Conservation (phyloP, 2,113 vertebrate genomes). For the Tetraodon nigroviridis region DNA sequence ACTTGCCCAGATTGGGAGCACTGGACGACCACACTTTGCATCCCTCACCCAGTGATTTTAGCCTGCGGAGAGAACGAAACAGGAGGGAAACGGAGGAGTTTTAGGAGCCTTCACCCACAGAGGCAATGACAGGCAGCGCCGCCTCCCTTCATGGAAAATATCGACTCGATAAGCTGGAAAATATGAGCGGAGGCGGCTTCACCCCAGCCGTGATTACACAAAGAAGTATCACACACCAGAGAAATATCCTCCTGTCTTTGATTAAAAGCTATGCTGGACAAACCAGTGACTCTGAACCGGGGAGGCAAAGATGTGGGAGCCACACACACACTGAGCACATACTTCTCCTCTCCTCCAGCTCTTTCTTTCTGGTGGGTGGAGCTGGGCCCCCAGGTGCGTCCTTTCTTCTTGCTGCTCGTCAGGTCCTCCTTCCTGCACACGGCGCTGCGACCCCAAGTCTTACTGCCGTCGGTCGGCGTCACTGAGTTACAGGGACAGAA, state of each 20-base stretch:
- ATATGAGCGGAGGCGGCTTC: background rate
- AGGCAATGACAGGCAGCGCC: too few species aligned
- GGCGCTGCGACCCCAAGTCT: conserved; percentile 83
- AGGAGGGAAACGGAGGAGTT: background rate
- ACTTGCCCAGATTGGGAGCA: conserved; percentile 88
- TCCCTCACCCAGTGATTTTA: conserved; percentile 84
- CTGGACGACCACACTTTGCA: conserved; percentile 88
- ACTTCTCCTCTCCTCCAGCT: conserved; percentile 85
- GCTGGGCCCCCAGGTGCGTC: conserved; percentile 89
- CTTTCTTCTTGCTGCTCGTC: conserved; percentile 83
- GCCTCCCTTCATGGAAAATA: too few species aligned
- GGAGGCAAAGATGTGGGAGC: too few species aligned
- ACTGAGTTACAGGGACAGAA: conserved; percentile 61
- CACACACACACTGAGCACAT: background rate
- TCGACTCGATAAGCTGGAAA: background rate
- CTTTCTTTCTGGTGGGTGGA: conserved; percentile 85
- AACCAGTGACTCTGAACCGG: too few species aligned
- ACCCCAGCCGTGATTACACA: background rate
- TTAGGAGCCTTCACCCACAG: background rate
- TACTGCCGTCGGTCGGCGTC: conserved; percentile 83
- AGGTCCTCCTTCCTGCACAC: conserved; percentile 83
- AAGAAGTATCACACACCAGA: too few species aligned
- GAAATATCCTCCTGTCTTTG: too few species aligned
- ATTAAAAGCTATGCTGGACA: too few species aligned
- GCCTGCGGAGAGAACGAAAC: conserved; percentile 57